Conservation (phyloP, 1,140 invertebrate genomes). For the Mizuhopecten yessoensis region DNA sequence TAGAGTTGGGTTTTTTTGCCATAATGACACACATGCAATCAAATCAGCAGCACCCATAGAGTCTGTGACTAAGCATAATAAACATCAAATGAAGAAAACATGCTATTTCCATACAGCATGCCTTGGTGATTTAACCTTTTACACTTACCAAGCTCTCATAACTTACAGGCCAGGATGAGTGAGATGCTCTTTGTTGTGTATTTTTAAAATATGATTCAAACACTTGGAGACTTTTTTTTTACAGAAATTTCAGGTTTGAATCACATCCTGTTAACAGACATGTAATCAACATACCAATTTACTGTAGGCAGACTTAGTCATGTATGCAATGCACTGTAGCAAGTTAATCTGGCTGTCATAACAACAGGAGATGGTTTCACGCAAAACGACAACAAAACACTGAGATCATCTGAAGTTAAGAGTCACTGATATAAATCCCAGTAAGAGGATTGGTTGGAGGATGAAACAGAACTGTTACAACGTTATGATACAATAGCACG, state of each 20-base stretch:
- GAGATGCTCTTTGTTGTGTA: too few species aligned
- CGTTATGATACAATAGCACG: background rate
- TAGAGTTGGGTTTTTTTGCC: too few species aligned
- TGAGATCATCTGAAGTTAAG: constrained; percentile 4
- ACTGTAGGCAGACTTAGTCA: background rate
- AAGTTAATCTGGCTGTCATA: background rate
- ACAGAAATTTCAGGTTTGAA: background rate
- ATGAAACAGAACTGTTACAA: background rate
- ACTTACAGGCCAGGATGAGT: too few species aligned
- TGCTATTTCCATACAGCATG: too few species aligned
- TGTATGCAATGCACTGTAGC: background rate
- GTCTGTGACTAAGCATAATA: too few species aligned
- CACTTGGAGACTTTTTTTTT: background rate
- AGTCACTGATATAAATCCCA: background rate
- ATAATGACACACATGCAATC: too few species aligned
- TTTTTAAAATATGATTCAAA: background rate
- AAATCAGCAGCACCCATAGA: too few species aligned
- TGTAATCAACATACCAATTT: background rate
- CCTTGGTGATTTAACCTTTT: background rate
- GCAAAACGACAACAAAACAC: background rate
- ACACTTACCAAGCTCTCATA: background rate
- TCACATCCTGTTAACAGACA: background rate
- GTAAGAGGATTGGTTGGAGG: background rate
- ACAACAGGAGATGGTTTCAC: background rate
- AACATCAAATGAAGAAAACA: too few species aligned